A percentile compares a stretch with the other conserved stretches of the same genome.
These are phyloP conservation scores for Hepsetus odoe DNA, from an alignment of 2,113 vertebrate genomes.

Conservation along the genomic window DNA sequence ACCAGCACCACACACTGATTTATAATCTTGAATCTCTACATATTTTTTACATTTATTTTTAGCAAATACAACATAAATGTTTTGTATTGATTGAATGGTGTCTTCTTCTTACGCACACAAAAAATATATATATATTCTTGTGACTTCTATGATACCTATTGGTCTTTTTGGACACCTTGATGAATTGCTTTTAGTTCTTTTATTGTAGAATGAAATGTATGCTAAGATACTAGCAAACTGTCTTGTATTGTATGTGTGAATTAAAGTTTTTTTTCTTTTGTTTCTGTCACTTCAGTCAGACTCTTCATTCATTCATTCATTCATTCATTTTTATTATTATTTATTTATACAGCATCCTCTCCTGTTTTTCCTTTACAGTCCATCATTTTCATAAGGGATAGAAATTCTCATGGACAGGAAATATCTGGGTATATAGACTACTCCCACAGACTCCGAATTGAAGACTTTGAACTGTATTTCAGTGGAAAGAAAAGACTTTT, in stretches of 20 bases:
- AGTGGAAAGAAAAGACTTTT: slow-evolving; percentile 82
- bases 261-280: slow-evolving; percentile 42
- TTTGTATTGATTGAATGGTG: too few species aligned
- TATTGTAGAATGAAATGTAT: too few species aligned
- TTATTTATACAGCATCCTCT: slow-evolving; percentile 69
- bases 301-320: neutral
- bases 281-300: slow-evolving; percentile 53
- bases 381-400: slow-evolving; percentile 87
- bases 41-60: neutral
- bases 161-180: too few species aligned
- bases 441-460: slow-evolving; percentile 81
- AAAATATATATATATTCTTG: too few species aligned
- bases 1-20: neutral
- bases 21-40: neutral
- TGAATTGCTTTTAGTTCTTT: too few species aligned
- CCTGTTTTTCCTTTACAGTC: slow-evolving; percentile 76
- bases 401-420: slow-evolving; percentile 80
- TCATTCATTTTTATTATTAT: slow-evolving; percentile 55
- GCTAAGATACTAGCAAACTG: too few species aligned
- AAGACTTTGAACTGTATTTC: slow-evolving; percentile 86
- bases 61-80: too few species aligned
- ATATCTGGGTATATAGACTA: slow-evolving; percentile 90
- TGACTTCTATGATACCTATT: too few species aligned
- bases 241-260: too few species aligned
- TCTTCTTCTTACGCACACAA: too few species aligned